Base-by-base conservation (phyloP, 2,797 vertebrate species). In the Tachyglossus aculeatus region DNA sequence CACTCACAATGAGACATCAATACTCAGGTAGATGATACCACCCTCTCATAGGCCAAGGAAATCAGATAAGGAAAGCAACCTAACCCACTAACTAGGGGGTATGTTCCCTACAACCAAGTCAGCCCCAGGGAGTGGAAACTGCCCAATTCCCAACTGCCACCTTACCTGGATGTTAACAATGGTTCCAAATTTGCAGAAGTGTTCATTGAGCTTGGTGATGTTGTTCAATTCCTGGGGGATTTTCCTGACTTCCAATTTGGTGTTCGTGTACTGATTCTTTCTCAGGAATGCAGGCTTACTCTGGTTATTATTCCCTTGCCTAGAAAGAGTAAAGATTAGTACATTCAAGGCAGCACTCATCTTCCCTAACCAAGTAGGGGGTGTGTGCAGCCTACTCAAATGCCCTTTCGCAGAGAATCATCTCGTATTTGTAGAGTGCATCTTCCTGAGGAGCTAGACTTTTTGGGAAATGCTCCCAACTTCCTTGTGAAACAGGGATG, bases 171-270 rank as follows among this genome's bases (percentile, higher is more conserved):
- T 99, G 71, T 99, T 99, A 60, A 98, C 96, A 60, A 99, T 98
- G 51, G 95, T 99, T 84, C 98, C 98, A 90, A 99, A 99, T 88
- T 97, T 98, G 93, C 97, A 97, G 93, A 99, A 99, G 80, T 99
- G 97, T 78, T 98, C 97, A 0, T 99, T 99, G 80, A 99, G 94
- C 84, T 96, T 96, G 40, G 97, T 96, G 85, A 99, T 99, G 78
- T 96, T 99, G 89, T 99, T 99, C 55, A 98, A 41, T 12, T 99
- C 97, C 7, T 95, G 93, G 3, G 98, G 98, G 80, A 99, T 98
- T 91, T 94, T 97, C 70, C 96, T 94, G 68, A 99, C 97, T 90
- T 98, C 97, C 83, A 99, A 74, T 89, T 97, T 98, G 9, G 97
- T 99, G 88, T 99, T 99, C 2, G 96, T 94, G 7, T 98, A 98